Base-by-base conservation (phyloP, 1,140 invertebrate species). In the Lucilia cuprina region DNA sequence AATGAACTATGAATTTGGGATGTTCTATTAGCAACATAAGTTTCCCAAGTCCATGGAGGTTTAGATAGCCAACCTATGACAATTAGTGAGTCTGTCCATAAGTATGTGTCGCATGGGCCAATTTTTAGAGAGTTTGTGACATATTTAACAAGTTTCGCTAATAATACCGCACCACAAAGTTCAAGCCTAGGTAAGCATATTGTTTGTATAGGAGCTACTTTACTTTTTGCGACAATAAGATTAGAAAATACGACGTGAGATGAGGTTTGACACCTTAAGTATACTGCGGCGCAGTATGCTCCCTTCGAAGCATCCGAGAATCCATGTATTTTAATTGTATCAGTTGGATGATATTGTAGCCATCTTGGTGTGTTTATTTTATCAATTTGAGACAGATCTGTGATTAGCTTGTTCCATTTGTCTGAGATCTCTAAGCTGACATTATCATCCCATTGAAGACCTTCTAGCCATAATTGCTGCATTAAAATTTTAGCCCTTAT, bases 401-500 rank as follows among this genome's bases (percentile, higher is more conserved):
- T 14, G 2, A 83, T 14, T 5, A 34, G 65, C 1, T n/a, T 70
- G n/a, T 70, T 49, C 70, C 83, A 83, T 74, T 50, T 74, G 30
- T 35, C 19, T 41, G n/a, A 47, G 9, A 47, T 35, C 8, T 47
- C 34, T 9, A 13, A 14, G 19, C 30, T 30, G 13, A 83, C 5
- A 5, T 70, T 50, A 12, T 83, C 83, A 35, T 83, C 41, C 83
- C 83, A 83, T 8, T 83, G 12, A 25, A 74, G 9, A 49, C 83
- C 83, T 25, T 49, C 35, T 74, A 49, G 19, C 83, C 83, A 83
- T 12, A 83, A n/a, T 13, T 83, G 65, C n/a, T 83, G 83, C 83
- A 83, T 47, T 9, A 83, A 9, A 2, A 83, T 9, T 50, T 83
- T 83, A 49, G 65, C 65, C 14, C 35, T 12, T 34, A 83, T 83